Base-by-base conservation (phyloP, 2,888 invertebrate species). In the Rhyacophila evoluta region DNA sequence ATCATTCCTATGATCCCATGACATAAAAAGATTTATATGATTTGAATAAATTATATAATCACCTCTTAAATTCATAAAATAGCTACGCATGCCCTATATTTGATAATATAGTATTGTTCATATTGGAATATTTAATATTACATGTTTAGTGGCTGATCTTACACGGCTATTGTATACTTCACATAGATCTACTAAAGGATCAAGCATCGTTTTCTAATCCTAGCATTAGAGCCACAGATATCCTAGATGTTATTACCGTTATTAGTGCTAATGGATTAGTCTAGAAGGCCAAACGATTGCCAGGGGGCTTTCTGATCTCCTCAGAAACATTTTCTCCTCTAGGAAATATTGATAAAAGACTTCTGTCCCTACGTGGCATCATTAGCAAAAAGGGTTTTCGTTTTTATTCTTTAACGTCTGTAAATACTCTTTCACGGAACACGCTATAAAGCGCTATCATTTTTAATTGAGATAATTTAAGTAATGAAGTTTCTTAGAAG, bases 181-280 rank as follows among this genome's bases (percentile, higher is more conserved):
- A 55, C 10, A 19, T 15, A 55, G 25, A 55, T 55, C 8, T 6
- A 8, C n/a, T 25, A 10, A 19, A 55, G 55, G 55, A 55, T 55
- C 55, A 55, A 19, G 25, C 19, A 55, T 55, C 55, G 10, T 55
- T 55, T 55, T 12, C 55, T 55, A 55, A 55, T 55, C 55, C 55
- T n/a, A 15, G 41, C 55, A 72, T 77, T 68, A 72, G 27, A 41
- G 73, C 70, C 70, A 39, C 78, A 74, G 69, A 25, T 33, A 67
- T 78, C 39, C 74, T 70, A 33, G 74, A 78, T 74, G 78, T 78
- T 78, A 78, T 78, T 78, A 78, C 70, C 70, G 70, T 78, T 70
- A 78, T 78, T 78, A 69, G 69, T 10, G 74, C 78, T 78, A 78
- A 78, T 78, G 78, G 78, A 78, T 78, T 78, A 78, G 78, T 78